A percentile compares a stretch with the other conserved stretches of the same genome.
These are phyloP conservation scores for Cossypha dichroa DNA, from an alignment of 2,797 vertebrate species.

Conservation along the genomic window DNA sequence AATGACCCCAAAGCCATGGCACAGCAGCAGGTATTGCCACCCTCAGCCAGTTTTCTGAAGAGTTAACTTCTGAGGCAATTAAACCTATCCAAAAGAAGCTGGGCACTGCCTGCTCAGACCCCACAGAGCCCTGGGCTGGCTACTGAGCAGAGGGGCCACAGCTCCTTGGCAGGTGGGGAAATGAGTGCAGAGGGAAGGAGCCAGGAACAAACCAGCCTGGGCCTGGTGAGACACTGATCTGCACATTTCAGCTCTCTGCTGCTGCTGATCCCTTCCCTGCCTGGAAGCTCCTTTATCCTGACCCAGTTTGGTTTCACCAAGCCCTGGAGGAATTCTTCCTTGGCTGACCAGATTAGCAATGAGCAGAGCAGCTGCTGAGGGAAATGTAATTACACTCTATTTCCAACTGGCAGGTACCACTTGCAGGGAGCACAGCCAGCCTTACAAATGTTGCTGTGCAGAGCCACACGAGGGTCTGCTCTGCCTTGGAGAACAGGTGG, in stretches of 20 bases:
- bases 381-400: slow-evolving; percentile 7
- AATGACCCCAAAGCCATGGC: not conserved
- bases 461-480: not conserved
- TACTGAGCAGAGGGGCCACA: not conserved
- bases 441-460: not conserved
- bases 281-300: slow-evolving; percentile 6
- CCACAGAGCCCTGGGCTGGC: not conserved
- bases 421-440: slow-evolving; percentile 25
- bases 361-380: slow-evolving; percentile 16
- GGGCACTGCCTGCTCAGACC: not conserved
- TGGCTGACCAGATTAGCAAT: not conserved
- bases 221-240: not conserved
- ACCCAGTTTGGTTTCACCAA: not conserved
- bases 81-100: not conserved
- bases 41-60: not conserved
- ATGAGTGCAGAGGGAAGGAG: not conserved
- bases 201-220: not conserved
- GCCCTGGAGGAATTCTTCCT: not conserved
- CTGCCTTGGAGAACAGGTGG: slow-evolving; percentile 7
- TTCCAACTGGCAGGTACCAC: not conserved
- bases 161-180: not conserved
- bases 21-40: not conserved
- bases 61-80: not conserved
- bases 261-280: not conserved
- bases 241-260: not conserved